Base-by-base conservation (phyloP, 2,888 invertebrate species). In the Papilio demoleus region DNA sequence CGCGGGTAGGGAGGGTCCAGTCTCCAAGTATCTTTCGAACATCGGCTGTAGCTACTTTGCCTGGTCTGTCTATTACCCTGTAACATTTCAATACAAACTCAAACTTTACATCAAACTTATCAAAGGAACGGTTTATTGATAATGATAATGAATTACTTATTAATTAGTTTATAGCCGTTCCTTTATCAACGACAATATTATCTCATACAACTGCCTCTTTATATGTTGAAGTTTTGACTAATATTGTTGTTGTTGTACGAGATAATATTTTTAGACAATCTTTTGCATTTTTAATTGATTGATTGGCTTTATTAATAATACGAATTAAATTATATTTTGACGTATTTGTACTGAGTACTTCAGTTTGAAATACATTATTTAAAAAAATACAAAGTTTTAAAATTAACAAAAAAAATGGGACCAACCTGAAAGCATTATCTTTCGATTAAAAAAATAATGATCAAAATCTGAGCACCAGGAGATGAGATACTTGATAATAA, bases 21-120 rank as follows among this genome's bases (percentile, higher is more conserved):
- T 88, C 90, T 91, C 91, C 91, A 91, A 91, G 91, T 91, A 91
- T 90, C 88, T 86, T 79, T 81, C 79, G 80, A 81, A 82, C 83
- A 79, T 81, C 84, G 82, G 81, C 77, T 80, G 79, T 79, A 72
- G 72, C 82, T 83, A 85, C 84, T 86, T 84, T 82, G 76, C 75
- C 79, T 84, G 85, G 85, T 87, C 84, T 85, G 86, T 85, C 83
- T 81, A 77, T 78, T 77, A 69, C 27, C 77, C 79, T 71, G 77
- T 76, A 82, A 72, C 80, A 79, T 81, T 85, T 79, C 77, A 78
- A 77, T 76, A 77, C 78, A 77, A 75, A 84, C 9, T 63, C 5
- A 14, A 47, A 34, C 24, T 76, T 77, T 74, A 73, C 78, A 75
- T 74, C 74, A 77, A 79, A 75, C 70, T 81, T 85, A 81, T 79